Conservation (phyloP, 1,140 invertebrate species). For the Neotoxoptera formosana region DNA sequence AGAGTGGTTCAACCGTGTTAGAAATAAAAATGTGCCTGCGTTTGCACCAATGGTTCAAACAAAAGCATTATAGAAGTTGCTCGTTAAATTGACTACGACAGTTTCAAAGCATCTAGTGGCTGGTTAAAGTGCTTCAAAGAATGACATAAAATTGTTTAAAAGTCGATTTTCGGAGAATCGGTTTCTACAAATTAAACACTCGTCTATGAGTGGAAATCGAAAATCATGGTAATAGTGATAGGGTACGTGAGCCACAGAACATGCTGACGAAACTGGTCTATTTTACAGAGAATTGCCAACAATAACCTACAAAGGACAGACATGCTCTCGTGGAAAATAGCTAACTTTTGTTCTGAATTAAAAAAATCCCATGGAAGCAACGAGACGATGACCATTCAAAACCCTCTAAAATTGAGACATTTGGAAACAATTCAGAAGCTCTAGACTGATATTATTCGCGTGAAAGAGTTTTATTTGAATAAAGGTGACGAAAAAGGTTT, state of each 20-base stretch:
- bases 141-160: neutral
- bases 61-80: neutral
- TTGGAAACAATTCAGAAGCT: neutral
- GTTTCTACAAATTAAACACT: neutral
- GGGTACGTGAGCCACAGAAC: neutral
- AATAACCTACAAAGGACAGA: neutral
- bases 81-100: neutral
- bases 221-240: neutral
- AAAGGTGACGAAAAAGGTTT: neutral
- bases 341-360: neutral
- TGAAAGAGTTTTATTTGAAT: neutral
- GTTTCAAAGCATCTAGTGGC: neutral
- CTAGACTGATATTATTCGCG: neutral
- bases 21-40: neutral
- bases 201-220: neutral
- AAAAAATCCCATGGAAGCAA: neutral
- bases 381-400: neutral
- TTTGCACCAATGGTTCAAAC: neutral
- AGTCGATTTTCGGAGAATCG: neutral
- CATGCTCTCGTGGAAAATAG: neutral
- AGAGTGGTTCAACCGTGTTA: neutral
- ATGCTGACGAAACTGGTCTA: neutral
- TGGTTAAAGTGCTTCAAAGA: neutral
- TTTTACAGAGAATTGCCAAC: neutral
- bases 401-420: neutral